Conservation (phyloP, 2,888 invertebrate genomes). For the Lithophane semibrunnea region DNA sequence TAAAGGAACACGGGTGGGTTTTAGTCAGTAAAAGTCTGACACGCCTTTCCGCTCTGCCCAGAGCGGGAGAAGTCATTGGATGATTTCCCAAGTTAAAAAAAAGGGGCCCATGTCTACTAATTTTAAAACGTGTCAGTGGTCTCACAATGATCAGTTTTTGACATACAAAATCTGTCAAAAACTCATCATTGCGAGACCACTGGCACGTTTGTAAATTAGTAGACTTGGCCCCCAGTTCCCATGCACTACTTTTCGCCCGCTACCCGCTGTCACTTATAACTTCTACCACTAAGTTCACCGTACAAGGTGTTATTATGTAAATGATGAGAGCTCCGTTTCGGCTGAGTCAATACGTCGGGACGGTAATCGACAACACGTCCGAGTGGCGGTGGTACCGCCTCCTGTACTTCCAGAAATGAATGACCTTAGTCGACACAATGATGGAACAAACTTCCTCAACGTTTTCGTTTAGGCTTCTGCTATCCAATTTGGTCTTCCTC, state of each 20-base stretch:
- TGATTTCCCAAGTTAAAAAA: too few relatives aligned
- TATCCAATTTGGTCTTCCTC: neutral
- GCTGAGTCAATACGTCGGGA: constrained; percentile 87
- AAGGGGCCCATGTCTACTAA: too few relatives aligned
- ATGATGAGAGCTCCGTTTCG: constrained; percentile 89
- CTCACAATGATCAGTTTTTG: too few relatives aligned
- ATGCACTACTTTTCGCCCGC: neutral
- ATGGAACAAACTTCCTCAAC: constrained; percentile 22
- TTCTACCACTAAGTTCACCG: constrained; percentile 65
- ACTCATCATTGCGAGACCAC: too few relatives aligned
- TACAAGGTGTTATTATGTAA: constrained; percentile 90
- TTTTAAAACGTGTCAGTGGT: too few relatives aligned
- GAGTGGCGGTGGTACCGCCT: constrained; percentile 73
- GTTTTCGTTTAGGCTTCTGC: constrained; percentile 19
- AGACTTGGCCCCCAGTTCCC: neutral
- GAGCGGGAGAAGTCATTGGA: too few relatives aligned
- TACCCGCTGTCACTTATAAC: constrained; percentile 58
- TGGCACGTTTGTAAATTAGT: too few relatives aligned
- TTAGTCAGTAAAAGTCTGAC: too few relatives aligned
- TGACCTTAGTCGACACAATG: constrained; percentile 74
- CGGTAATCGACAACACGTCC: constrained; percentile 88
- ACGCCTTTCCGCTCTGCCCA: too few relatives aligned
- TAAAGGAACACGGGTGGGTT: too few relatives aligned
- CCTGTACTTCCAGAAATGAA: constrained; percentile 68
- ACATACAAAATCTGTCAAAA: too few relatives aligned